Percentiles rank a stretch among this genome's conserved stretches.
These are phyloP conservation scores for Pseudomyrmex pallidus DNA, from an alignment of 1,140 invertebrate species.

Conservation along the genomic window DNA sequence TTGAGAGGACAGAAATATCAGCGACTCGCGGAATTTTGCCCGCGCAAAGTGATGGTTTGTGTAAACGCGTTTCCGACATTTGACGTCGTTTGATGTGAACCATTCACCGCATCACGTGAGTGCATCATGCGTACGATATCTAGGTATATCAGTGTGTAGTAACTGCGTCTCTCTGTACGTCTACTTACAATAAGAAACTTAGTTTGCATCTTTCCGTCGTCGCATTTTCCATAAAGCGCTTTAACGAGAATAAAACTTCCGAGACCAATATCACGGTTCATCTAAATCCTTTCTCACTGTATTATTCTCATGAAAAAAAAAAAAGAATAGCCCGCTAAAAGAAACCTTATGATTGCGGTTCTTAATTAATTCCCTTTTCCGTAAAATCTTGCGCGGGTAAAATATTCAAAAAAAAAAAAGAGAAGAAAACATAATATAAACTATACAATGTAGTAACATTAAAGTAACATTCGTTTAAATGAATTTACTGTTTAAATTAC, in stretches of 20 bases:
- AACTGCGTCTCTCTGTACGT: neutral
- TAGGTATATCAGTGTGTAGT: neutral
- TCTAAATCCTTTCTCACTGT: neutral
- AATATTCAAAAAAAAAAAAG: neutral
- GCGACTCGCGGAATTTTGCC: neutral
- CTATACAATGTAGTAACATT: neutral
- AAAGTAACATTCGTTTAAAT: too few relatives aligned
- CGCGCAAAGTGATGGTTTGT: slow-evolving; percentile 44
- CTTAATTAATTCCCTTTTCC: slow-evolving; percentile 26
- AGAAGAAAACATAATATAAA: neutral
- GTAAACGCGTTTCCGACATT: slow-evolving; percentile 56
- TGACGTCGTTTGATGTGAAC: slow-evolving; percentile 54
- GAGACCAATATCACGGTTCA: neutral
- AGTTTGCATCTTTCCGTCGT: neutral
- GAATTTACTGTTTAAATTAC: too few relatives aligned
- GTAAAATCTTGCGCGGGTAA: neutral
- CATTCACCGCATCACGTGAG: slow-evolving; percentile 22
- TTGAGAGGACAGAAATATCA: slow-evolving; percentile 46
- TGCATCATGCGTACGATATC: neutral
- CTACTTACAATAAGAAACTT: too few relatives aligned
- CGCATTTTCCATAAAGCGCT: neutral
- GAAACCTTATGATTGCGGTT: neutral
- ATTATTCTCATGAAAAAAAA: neutral
- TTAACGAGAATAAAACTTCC: too few relatives aligned
- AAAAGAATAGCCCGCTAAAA: neutral